These are phyloP conservation scores for Acleris emargana DNA, from an alignment of 2,888 invertebrate species.

Conservation along the genomic window DNA sequence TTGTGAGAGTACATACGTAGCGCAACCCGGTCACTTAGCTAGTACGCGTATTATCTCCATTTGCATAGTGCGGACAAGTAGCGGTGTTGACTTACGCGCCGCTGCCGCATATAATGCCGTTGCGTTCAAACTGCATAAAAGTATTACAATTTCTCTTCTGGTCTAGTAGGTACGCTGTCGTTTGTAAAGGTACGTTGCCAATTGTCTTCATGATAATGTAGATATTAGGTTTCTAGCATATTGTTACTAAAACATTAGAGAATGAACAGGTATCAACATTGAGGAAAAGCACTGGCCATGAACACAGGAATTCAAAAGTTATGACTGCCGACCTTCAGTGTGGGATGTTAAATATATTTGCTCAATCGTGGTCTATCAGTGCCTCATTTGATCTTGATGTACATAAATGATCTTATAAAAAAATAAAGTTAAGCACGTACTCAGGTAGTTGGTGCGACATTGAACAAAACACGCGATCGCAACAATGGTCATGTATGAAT, in stretches of 20 bases:
- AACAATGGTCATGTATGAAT: constrained; percentile 73
- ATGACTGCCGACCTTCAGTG: no score
- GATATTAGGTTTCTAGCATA: not conserved
- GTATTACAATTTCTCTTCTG: constrained; percentile 51
- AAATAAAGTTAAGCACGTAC: constrained; percentile 29
- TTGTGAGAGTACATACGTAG: constrained; percentile 65
- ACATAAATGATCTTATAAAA: constrained; percentile 8
- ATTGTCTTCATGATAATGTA: constrained; percentile 20
- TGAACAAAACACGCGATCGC: constrained; percentile 70
- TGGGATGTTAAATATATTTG: no score
- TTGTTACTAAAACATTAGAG: not conserved
- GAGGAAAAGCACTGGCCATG: no score
- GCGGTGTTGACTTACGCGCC: constrained; percentile 71
- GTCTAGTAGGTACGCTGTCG: constrained; percentile 35
- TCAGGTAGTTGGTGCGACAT: constrained; percentile 66
- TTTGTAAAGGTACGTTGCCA: constrained; percentile 24
- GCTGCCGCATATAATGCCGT: constrained; percentile 61
- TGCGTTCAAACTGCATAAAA: constrained; percentile 56
- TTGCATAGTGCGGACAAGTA: constrained; percentile 78
- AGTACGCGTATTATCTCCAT: constrained; percentile 76
- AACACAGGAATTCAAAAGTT: no score
- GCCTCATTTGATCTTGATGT: constrained; percentile 4
- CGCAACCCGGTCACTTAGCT: constrained; percentile 78
- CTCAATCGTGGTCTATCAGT: not conserved
- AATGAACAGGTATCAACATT: no score